Evolutionary conservation across 2,888 invertebrate species (phyloP), one percentile per base, ranked within the genome.

Genomic region (Xylocampa areola): DNA sequence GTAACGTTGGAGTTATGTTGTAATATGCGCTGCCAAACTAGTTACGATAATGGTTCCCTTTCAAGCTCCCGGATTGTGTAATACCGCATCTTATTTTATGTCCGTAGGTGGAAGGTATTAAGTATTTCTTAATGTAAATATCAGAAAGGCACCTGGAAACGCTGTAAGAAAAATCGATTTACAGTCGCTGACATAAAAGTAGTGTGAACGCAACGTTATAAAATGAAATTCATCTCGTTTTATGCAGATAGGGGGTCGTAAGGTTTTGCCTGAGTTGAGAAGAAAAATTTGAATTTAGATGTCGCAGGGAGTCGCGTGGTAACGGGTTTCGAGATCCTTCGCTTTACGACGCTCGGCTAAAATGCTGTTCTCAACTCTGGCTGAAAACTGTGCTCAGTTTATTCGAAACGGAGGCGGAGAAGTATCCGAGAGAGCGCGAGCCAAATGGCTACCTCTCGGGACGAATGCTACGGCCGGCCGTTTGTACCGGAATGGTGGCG

Each of bases 271-370:
- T 70, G 80, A 79, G 80, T 74, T 68, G 81, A 78, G 81, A 81
- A 82, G 86, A 89, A 89, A 91, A 91, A 92, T 91, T 92, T 92
- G 89, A 92, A 92, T 92, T 90, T 90, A 90, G 89, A 90, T 89
- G 89, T 90, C 84, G 81, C 86, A 76, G 66, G 55, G 80, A 82
- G 88, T 89, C 82, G 79, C 85, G 77, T 82, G 83, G 86, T 82
- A 87, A 88, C 85, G 84, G 85, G 84, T 81, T 84, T 76, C 76
- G 73, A 81, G 85, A 85, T 87, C 88, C 80, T 85, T 85, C 82
- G 78, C 82, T 93, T 94, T 93, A 93, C 91, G 93, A 93, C 83
- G 82, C 77, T 68, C 74, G 79, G 87, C 89, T 90, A 88, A 91
- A 91, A 91, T 86, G 88, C 89, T 89, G 90, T 87, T 89, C 86